phyloP scores from a whole-genome alignment of 1,140 invertebrate species.

The Zaprionus gabonicus region DNA sequence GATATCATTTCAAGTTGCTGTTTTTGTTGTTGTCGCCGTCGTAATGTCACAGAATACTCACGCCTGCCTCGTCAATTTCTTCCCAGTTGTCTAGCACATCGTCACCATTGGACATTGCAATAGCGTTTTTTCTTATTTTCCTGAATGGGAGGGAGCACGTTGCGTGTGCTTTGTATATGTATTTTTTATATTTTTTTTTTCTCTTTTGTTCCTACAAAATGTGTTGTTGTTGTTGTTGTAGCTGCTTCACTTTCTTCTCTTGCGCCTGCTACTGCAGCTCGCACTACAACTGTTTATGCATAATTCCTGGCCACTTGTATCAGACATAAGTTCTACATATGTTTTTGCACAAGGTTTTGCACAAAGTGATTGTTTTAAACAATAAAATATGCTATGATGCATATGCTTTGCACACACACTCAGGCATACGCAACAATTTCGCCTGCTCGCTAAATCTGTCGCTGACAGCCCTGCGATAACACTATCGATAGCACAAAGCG shows the following conservation, averaged over 20 bases:
- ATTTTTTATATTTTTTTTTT: not conserved
- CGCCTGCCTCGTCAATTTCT: constrained; percentile 91
- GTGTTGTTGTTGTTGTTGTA: constrained; percentile 34
- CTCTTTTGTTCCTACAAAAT: constrained; percentile 19
- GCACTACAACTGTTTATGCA: constrained; percentile 75
- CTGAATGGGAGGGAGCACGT: constrained; percentile 51
- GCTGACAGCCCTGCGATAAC: constrained; percentile 34
- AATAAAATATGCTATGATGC: constrained; percentile 58
- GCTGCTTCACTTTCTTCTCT: constrained; percentile 74
- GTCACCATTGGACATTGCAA: constrained; percentile 86
- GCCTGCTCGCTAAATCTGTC: constrained; percentile 11
- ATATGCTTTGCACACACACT: constrained; percentile 52
- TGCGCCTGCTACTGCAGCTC: constrained; percentile 76
- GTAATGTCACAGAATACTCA: constrained; percentile 75
- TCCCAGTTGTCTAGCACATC: constrained; percentile 92
- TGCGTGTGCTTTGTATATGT: constrained; percentile 46
- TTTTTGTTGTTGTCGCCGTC: constrained; percentile 7
- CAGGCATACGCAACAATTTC: constrained; percentile 75
- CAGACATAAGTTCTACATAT: constrained; percentile 82
- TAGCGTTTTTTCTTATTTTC: constrained; percentile 28
- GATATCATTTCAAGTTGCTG: constrained; percentile 15
- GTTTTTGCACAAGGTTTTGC: constrained; percentile 59
- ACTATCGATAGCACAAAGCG: constrained; percentile 10
- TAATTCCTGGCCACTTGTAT: constrained; percentile 72
- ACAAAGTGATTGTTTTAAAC: constrained; percentile 57